Conservation (phyloP, 2,888 invertebrate genomes). For the Acanthoscelides obtectus region DNA sequence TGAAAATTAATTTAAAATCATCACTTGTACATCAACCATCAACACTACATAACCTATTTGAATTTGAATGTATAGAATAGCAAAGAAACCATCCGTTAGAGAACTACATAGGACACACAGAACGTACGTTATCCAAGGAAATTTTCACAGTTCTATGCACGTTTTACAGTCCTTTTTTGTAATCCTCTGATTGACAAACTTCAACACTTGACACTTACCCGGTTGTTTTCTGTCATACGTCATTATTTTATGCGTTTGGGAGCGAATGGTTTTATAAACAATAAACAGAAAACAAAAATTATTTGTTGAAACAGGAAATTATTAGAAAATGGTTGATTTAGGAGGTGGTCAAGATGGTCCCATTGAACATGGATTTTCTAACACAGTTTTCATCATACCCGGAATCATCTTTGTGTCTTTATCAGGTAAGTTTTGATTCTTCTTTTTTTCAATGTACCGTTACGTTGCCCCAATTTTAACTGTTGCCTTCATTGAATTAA, state of each 20-base stretch:
- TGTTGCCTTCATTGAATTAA: too few species aligned
- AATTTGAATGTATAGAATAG: neutral
- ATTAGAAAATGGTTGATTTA: constrained; percentile 70
- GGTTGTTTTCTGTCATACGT: too few species aligned
- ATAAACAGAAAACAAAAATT: neutral
- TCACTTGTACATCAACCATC: too few species aligned
- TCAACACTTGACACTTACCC: too few species aligned
- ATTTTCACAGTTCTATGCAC: too few species aligned
- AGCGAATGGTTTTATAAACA: neutral
- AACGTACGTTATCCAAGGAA: too few species aligned
- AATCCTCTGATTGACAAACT: too few species aligned
- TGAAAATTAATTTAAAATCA: neutral
- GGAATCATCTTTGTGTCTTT: constrained; percentile 74
- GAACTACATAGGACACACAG: neutral
- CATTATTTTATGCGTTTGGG: too few species aligned
- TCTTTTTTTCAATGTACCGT: neutral
- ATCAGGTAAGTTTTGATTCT: constrained; percentile 58
- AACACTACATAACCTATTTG: neutral
- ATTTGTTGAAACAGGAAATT: neutral
- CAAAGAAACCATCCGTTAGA: neutral
- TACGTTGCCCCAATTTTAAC: neutral
- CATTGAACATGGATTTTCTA: constrained; percentile 82
- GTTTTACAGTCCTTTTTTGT: too few species aligned
- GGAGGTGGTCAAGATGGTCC: constrained; percentile 75
- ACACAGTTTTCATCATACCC: constrained; percentile 80